Base-by-base conservation (phyloP, 92 coral and sea anemone genomes). In the Phenganax subtilis region DNA sequence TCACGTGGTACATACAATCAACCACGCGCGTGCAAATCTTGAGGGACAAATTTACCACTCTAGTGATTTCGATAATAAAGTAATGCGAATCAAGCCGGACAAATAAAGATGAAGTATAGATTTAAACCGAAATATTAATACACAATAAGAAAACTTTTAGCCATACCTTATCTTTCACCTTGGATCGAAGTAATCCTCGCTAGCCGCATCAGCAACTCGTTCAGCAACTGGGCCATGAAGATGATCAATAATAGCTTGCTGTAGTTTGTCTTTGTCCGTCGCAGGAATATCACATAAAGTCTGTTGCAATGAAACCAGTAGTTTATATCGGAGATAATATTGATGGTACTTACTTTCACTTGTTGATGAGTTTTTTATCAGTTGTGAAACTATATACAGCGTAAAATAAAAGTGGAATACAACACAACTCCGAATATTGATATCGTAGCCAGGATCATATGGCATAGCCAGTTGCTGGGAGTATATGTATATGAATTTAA, bases 181-280 rank as follows among this genome's bases (percentile, higher is more conserved):
- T 83, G 80, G 86, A 61, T 72, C 86, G 31, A 83, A 72, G 55
- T 30, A 58, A 27, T 85, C 88, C 10, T 84, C 77, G 31, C 84
- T 80, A 37, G 28, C 77, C 9, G 52, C 9, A 53, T 84, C 73
- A 75, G 81, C 85, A 20, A 57, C 81, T 55, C 51, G 75, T 28
- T 66, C 90, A 47, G 72, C 62, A 16, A 20, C 71, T 17, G 88
- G 88, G 9, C 88, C 88, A 53, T 55, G 82, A 8, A 58, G 65
- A 72, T 80, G 72, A n/a, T 71, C 79, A 53, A 37, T 59, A 53
- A 87, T 80, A 55, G 55, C 67, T 72, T 73, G 68, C 74, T 87
- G 79, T 53, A 87, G 65, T n/a, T 73, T 53, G 11, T 84, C 75
- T 75, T 71, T 61, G 54, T 87, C 82, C 17, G n/a, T 37, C 8